A percentile compares a stretch with the other conserved stretches of the same genome.
Conservation (phyloP, 1,140 invertebrate genomes). For the Lepidurus arcticus region DNA sequence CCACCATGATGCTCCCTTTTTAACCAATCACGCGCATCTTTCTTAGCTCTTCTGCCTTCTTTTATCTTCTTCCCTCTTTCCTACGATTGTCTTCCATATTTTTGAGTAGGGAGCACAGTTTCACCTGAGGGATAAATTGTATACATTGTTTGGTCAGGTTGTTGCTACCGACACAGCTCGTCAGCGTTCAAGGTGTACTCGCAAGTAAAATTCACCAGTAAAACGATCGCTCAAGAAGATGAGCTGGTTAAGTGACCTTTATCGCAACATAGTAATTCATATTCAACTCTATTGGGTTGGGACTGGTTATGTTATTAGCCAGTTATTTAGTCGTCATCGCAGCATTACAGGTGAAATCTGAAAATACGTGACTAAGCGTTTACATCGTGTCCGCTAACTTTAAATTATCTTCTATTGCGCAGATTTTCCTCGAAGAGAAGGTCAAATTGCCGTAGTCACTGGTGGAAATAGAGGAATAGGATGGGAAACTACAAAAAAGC, state of each 20-base stretch:
- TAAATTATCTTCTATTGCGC: conserved; percentile 39
- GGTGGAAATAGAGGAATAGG: conserved; percentile 84
- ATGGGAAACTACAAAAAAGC: conserved; percentile 65
- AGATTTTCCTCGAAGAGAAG: conserved; percentile 54
- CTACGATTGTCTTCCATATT: too few relatives aligned
- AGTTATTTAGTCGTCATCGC: not conserved
- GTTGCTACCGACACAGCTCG: not conserved
- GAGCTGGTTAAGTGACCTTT: not conserved
- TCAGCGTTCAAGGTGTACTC: not conserved
- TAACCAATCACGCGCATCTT: too few relatives aligned
- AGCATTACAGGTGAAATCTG: not conserved
- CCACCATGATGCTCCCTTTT: too few relatives aligned
- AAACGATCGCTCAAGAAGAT: not conserved
- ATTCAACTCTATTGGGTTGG: conserved; percentile 11
- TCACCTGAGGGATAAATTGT: too few relatives aligned
- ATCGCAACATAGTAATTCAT: not conserved
- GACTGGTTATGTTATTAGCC: not conserved
- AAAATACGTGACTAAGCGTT: not conserved
- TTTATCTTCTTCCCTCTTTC: too few relatives aligned
- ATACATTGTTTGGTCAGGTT: too few relatives aligned
- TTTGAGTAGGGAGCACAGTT: too few relatives aligned
- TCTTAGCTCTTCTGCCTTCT: too few relatives aligned
- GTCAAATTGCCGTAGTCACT: conserved; percentile 74
- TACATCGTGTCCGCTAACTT: not conserved
- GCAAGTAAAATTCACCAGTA: not conserved